Evolutionary conservation across 2,113 vertebrate genomes (phyloP), one percentile per base, ranked within the genome.

Genomic region (Rostratula benghalensis): DNA sequence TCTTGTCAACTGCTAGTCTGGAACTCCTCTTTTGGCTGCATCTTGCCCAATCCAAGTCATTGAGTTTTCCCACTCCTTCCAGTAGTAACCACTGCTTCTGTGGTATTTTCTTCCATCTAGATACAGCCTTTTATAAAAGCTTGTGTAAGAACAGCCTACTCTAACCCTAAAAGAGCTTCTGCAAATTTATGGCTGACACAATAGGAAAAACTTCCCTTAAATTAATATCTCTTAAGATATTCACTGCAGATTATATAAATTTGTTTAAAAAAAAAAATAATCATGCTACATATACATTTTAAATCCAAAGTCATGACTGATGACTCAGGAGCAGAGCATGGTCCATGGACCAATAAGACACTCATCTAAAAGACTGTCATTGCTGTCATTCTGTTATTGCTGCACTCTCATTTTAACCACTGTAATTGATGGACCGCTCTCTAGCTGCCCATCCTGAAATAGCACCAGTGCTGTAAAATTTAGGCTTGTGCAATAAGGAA

Each of bases 31-130:
- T 8, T 24, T 17, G 48, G 48, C 61, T 91, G 60, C 59, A 89
- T 14, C 6, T 14, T 41, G 8, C 33, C 31, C 50, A 63, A 0
- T 6, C 1, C 1, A 80, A 67, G 22, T 35, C 63, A 71, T 3
- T 0, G 2, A 18, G 22, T 74, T 83, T 65, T 80, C 76, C 43
- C 50, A 9, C 41, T 46, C 74, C 41, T 91, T 85, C 84, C 77
- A 76, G 13, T 0, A 60, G 24, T 4, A 37, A 64, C 33, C 17
- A 11, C 0, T 60, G 39, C 24, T 60, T 68, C 64, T 64, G 27
- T 46, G 60, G 6, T 11, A 74, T 1, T 82, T 85, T 48, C 53
- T 77, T 63, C 74, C 65, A 65, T 22, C 50, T 12, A 50, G 33
- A 45, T 0, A 31, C 5, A 93, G 23, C 19, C 39, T 78, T 73